phyloP scores from a whole-genome alignment of 2,113 vertebrate genomes.

The Pterocles orientalis region DNA sequence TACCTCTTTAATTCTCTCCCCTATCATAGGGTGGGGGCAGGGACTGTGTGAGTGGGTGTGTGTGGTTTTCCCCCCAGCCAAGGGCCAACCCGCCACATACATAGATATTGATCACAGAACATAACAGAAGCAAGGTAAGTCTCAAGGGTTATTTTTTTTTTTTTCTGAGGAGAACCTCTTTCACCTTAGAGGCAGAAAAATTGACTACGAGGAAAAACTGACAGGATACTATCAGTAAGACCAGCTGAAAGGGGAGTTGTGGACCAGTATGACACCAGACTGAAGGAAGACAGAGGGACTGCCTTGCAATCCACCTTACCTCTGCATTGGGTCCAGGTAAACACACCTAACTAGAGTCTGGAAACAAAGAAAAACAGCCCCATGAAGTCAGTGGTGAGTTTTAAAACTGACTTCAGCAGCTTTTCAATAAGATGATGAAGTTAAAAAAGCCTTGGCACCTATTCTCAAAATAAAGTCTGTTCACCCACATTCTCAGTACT shows the following conservation, averaged over 20 bases:
- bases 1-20: no score
- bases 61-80: no score
- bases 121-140: neutral
- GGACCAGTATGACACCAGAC: neutral
- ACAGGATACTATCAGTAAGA: neutral
- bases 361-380: neutral
- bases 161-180: neutral
- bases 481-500: neutral
- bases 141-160: neutral
- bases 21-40: no score
- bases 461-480: neutral
- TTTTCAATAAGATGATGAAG: neutral
- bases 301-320: neutral
- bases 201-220: neutral
- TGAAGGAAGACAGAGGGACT: neutral
- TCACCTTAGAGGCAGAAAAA: neutral
- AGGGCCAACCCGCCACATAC: no score
- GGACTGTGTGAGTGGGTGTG: no score
- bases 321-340: neutral
- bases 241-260: neutral
- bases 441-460: neutral
- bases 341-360: neutral
- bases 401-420: neutral
- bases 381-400: neutral
- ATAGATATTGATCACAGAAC: neutral